Percentiles rank a stretch among this genome's conserved stretches.
phyloP scores from a whole-genome alignment of 2,888 invertebrate genomes.

The Tetranychus piercei region DNA sequence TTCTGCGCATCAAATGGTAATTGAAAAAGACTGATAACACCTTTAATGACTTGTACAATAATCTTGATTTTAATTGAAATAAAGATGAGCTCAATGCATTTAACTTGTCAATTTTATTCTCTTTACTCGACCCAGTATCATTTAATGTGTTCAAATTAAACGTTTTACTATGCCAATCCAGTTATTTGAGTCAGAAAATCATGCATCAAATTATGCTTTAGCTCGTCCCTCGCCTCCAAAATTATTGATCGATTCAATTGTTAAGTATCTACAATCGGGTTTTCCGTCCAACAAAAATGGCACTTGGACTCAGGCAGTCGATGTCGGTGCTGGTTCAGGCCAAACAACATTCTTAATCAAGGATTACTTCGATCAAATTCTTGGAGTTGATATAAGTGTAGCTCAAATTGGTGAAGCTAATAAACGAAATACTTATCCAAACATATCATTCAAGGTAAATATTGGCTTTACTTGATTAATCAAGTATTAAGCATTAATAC shows the following conservation, averaged over 20 bases:
- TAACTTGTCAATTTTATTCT: no score
- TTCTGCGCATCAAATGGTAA: no score
- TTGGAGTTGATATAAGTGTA: constrained; percentile 35
- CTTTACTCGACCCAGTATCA: no score
- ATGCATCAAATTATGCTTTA: constrained; percentile 20
- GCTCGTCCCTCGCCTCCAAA: constrained; percentile 18
- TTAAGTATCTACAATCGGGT: constrained; percentile 18
- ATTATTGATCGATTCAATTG: constrained; percentile 14
- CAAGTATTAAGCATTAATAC: no score
- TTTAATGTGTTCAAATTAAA: not conserved
- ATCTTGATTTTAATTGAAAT: no score
- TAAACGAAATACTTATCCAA: constrained; percentile 25
- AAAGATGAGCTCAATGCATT: no score
- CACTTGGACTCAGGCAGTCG: constrained; percentile 31
- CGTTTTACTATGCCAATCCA: not conserved
- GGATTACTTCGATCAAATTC: constrained; percentile 34
- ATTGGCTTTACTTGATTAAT: no score
- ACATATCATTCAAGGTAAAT: constrained; percentile 27
- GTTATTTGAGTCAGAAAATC: constrained; percentile 15
- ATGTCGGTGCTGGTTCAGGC: constrained; percentile 39
- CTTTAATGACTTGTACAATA: no score
- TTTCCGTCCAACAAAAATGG: constrained; percentile 15
- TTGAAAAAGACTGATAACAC: no score
- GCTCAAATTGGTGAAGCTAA: constrained; percentile 34
- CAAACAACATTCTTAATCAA: constrained; percentile 36